Conservation (phyloP, 2,797 vertebrate species). For the Galago senegalensis region DNA sequence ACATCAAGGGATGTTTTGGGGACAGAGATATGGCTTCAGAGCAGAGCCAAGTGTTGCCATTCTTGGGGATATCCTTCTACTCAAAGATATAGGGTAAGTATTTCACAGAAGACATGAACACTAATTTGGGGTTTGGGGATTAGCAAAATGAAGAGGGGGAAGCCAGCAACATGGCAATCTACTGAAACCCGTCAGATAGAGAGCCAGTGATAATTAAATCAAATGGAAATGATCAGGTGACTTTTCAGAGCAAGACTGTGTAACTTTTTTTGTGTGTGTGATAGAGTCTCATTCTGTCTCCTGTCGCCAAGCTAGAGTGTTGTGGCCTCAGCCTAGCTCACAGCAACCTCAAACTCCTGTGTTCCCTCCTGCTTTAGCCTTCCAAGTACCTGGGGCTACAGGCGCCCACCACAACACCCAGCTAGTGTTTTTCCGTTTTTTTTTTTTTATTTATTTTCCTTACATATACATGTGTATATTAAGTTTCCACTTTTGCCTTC, state of each 20-base stretch:
- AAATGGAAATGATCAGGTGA: background rate
- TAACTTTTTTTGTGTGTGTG: background rate
- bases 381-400: too few relatives aligned
- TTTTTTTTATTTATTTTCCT: too few relatives aligned
- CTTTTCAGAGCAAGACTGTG: constrained; percentile 1
- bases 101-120: background rate
- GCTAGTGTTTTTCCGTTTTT: too few relatives aligned
- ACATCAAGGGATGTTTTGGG: background rate
- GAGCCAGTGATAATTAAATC: background rate
- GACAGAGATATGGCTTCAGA: background rate
- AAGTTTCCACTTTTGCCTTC: too few relatives aligned
- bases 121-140: background rate
- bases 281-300: too few relatives aligned
- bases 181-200: background rate
- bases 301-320: too few relatives aligned
- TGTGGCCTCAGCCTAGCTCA: too few relatives aligned
- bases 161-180: background rate
- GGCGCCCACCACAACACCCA: too few relatives aligned
- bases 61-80: background rate
- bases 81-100: background rate
- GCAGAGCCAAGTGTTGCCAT: background rate
- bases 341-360: too few relatives aligned
- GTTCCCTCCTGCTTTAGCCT: too few relatives aligned
- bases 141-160: background rate
- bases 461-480: too few relatives aligned